A percentile compares a stretch with the other conserved stretches of the same genome.
Evolutionary conservation across 2,888 invertebrate genomes (phyloP).

Genomic region (Erpobdella octoculata): DNA sequence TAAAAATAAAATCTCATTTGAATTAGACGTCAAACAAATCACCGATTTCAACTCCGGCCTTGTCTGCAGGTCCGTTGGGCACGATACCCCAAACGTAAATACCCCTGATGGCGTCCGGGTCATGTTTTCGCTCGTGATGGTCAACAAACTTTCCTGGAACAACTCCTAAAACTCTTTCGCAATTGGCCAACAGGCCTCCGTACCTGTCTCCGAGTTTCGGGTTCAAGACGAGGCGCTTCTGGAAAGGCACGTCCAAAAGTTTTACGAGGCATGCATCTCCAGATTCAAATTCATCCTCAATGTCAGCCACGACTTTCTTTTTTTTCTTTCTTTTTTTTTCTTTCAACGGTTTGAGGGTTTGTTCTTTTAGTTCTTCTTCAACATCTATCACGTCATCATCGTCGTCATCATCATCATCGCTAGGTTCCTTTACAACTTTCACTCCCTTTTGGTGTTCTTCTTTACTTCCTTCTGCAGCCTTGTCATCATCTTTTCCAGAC

Average conservation of each 20-base stretch:
- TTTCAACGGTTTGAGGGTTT: neutral
- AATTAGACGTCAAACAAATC: too few species aligned
- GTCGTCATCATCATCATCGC: neutral
- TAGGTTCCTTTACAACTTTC: neutral
- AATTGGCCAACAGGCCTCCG: conserved; percentile 1
- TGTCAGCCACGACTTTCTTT: neutral
- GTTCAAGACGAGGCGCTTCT: neutral
- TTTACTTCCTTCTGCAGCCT: neutral
- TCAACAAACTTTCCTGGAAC: conserved; percentile 13
- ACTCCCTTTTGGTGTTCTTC: neutral
- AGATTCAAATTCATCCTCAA: conserved; percentile 3
- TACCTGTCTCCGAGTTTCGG: neutral
- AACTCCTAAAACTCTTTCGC: conserved; percentile 2
- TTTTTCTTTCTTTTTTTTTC: neutral
- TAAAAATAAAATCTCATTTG: too few species aligned
- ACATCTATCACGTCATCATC: neutral
- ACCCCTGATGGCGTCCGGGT: neutral
- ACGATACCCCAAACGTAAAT: conserved; percentile 63
- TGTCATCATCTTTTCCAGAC: neutral
- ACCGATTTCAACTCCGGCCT: conserved; percentile 66
- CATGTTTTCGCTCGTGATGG: neutral
- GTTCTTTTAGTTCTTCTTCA: neutral
- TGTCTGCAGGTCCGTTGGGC: conserved; percentile 62
- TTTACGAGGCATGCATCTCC: conserved; percentile 8
- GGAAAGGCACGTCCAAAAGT: neutral